These are phyloP conservation scores for Hoplostethus atlanticus DNA, from an alignment of 2,797 vertebrate genomes.

Conservation along the genomic window DNA sequence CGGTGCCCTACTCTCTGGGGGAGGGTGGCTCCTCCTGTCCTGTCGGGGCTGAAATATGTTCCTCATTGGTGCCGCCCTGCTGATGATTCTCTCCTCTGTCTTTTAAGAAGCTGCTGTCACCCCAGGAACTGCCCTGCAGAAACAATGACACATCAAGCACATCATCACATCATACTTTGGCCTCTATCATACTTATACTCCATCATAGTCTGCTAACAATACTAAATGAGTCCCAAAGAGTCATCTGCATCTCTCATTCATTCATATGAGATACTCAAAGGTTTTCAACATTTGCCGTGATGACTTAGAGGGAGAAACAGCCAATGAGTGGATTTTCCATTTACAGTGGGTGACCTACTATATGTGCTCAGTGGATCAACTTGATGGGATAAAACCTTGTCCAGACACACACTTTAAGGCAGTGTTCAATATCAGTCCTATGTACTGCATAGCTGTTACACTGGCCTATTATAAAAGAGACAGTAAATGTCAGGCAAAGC, in stretches of 20 bases:
- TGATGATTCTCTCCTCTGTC: conserved; percentile 61
- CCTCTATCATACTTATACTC: conserved; percentile 13
- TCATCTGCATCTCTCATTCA: not conserved
- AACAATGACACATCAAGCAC: conserved; percentile 48
- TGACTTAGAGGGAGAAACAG: conserved; percentile 28
- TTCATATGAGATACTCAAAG: conserved; percentile 7
- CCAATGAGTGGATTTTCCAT: conserved; percentile 45
- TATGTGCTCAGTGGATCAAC: conserved; percentile 47
- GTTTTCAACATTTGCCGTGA: conserved; percentile 27
- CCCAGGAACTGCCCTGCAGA: conserved; percentile 27
- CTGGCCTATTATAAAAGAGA: conserved; percentile 71
- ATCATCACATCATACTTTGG: conserved; percentile 19
- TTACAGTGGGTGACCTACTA: conserved; percentile 44
- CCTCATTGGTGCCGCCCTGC: conserved; percentile 52
- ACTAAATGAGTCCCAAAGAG: not conserved
- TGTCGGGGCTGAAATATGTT: conserved; percentile 70
- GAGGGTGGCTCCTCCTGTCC: conserved; percentile 53
- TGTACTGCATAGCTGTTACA: conserved; percentile 71
- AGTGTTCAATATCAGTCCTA: conserved; percentile 68
- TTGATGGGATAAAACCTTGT: conserved; percentile 62
- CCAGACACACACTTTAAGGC: conserved; percentile 57
- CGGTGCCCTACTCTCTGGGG: conserved; percentile 47
- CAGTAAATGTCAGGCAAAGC: conserved; percentile 73
- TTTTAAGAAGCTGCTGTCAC: conserved; percentile 40
- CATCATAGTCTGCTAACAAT: not conserved